Percentiles rank a stretch among this genome's conserved stretches.
Conservation (phyloP, 2,888 invertebrate species). For the Sepioteuthis lessoniana region DNA sequence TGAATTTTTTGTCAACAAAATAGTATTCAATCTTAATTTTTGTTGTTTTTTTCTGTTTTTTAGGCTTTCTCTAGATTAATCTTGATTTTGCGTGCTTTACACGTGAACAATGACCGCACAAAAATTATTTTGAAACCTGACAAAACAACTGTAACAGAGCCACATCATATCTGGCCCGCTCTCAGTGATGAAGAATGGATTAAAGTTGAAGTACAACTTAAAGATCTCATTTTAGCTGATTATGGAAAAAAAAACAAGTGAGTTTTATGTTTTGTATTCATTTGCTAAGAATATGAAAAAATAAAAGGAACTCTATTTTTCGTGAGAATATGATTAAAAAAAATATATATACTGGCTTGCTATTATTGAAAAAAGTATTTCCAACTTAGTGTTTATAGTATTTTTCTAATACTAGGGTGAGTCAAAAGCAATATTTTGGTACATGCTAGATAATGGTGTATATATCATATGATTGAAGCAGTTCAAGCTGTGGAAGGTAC, state of each 20-base stretch:
- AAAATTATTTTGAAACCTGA: slow-evolving; percentile 99
- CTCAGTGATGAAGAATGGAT: slow-evolving; percentile 99
- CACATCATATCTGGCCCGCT: slow-evolving; percentile 99
- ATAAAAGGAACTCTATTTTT: no score
- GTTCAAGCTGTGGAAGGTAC: no score
- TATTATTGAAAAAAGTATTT: no score
- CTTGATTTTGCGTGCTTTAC: slow-evolving; percentile 94
- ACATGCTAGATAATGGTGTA: no score
- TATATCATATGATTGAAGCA: no score
- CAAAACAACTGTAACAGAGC: slow-evolving; percentile 98
- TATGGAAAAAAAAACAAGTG: slow-evolving; percentile 99
- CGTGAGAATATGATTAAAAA: no score
- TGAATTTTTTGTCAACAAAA: not conserved
- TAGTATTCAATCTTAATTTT: not conserved
- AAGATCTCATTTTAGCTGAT: slow-evolving; percentile 98
- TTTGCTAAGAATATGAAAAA: no score
- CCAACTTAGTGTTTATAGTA: no score
- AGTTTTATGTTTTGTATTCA: slow-evolving; percentile 57
- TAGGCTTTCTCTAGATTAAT: slow-evolving; percentile 96
- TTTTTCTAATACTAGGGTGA: no score
- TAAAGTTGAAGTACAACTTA: slow-evolving; percentile 96
- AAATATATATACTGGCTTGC: no score
- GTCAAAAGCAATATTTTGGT: no score
- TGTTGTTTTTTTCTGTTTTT: slow-evolving; percentile 58
- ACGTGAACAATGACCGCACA: slow-evolving; percentile 98